A percentile compares a stretch with the other conserved stretches of the same genome.
These are phyloP conservation scores for Sarcophaga caerulescens DNA, from an alignment of 2,888 invertebrate species.

Conservation along the genomic window DNA sequence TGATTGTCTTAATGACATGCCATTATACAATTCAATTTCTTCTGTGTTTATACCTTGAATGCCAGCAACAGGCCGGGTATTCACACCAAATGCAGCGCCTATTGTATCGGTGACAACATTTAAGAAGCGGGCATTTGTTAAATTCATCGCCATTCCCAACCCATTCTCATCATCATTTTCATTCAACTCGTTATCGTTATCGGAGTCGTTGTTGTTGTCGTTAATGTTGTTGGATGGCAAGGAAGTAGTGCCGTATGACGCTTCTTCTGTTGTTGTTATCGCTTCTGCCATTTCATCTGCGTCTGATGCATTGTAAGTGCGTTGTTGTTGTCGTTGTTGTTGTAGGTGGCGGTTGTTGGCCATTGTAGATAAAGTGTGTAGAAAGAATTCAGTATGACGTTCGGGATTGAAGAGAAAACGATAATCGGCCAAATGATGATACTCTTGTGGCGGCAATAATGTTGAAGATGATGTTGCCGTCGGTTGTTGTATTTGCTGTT, in stretches of 20 bases:
- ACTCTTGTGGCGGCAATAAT: constrained; percentile 45
- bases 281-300: constrained; percentile 12
- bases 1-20: constrained; percentile 75
- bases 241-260: too few relatives aligned
- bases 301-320: constrained; percentile 23
- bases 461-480: background rate
- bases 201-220: constrained; percentile 18
- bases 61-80: constrained; percentile 59
- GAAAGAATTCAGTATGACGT: constrained; percentile 75
- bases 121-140: constrained; percentile 68
- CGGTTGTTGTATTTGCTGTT: constrained; percentile 25
- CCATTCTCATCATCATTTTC: constrained; percentile 37
- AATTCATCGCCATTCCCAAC: constrained; percentile 56
- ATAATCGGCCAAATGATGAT: constrained; percentile 74
- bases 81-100: constrained; percentile 75
- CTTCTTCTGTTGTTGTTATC: background rate
- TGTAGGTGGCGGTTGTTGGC: background rate
- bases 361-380: constrained; percentile 71
- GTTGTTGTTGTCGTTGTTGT: constrained; percentile 17
- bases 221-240: background rate
- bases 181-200: constrained; percentile 49
- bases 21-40: constrained; percentile 75
- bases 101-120: constrained; percentile 74
- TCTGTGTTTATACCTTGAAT: constrained; percentile 69
- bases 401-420: constrained; percentile 77